Evolutionary conservation across 2,888 invertebrate species (phyloP).

Genomic region (Choristoneura rosaceana): DNA sequence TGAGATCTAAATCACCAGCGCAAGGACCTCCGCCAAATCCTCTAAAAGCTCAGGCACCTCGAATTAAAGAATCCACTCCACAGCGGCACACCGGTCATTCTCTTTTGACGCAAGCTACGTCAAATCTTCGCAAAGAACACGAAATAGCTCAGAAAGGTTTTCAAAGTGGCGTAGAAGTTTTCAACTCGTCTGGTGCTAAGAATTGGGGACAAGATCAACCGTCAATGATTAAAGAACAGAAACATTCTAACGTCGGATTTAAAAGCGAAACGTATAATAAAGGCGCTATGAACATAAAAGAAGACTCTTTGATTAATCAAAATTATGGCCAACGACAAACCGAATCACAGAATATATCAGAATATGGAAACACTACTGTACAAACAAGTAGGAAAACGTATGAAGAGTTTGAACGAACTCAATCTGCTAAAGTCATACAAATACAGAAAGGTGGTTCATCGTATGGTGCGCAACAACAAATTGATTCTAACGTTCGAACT

Average conservation of each 20-base stretch:
- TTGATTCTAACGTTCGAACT: conserved; percentile 68
- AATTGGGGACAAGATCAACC: conserved; percentile 75
- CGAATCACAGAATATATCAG: conserved; percentile 81
- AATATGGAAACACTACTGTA: conserved; percentile 85
- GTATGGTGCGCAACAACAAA: conserved; percentile 64
- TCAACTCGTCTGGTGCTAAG: conserved; percentile 60
- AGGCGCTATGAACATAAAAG: conserved; percentile 69
- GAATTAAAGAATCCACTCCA: conserved; percentile 82
- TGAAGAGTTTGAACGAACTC: conserved; percentile 88
- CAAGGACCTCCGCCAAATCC: conserved; percentile 90
- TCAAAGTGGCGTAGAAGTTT: conserved; percentile 67
- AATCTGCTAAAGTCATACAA: conserved; percentile 87
- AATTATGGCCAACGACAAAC: conserved; percentile 76
- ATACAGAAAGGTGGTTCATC: conserved; percentile 82
- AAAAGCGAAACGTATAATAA: conserved; percentile 79
- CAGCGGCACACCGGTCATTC: conserved; percentile 72
- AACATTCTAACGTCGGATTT: conserved; percentile 77
- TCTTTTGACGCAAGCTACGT: conserved; percentile 65
- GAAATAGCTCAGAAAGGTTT: conserved; percentile 75
- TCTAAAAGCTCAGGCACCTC: conserved; percentile 87
- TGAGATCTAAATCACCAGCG: conserved; percentile 88
- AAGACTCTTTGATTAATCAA: conserved; percentile 72
- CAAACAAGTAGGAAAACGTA: conserved; percentile 87
- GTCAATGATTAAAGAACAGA: conserved; percentile 76
- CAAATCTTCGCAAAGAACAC: conserved; percentile 74